These are phyloP conservation scores for Melanchra persicariae DNA, from an alignment of 2,888 invertebrate species.

Conservation along the genomic window DNA sequence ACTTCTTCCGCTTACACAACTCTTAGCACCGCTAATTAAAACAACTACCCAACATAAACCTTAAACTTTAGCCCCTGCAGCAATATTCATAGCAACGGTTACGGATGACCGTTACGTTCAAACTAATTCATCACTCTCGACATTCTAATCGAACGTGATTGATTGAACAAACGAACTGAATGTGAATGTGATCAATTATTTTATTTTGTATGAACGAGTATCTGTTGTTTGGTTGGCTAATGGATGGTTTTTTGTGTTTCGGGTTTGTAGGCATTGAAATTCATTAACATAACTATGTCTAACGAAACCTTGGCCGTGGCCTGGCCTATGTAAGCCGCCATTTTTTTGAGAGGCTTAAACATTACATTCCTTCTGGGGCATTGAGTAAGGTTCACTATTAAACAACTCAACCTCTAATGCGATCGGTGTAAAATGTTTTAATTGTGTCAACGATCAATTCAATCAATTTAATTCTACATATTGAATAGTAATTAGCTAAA, in stretches of 20 bases:
- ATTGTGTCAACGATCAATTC: neutral
- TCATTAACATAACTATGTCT: neutral
- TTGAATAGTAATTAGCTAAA: neutral
- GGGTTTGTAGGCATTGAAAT: neutral
- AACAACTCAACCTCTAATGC: no score
- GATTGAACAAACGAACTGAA: conserved; percentile 40
- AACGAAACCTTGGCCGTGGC: neutral
- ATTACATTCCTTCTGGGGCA: no score
- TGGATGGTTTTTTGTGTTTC: neutral
- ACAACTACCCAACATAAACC: neutral
- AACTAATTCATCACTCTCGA: conserved; percentile 50
- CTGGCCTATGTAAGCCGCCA: no score
- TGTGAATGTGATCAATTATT: conserved; percentile 26
- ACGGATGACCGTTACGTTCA: conserved; percentile 26
- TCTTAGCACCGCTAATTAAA: neutral
- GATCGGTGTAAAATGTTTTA: neutral
- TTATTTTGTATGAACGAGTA: conserved; percentile 15
- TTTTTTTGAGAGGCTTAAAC: no score
- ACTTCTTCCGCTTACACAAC: neutral
- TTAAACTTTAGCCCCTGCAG: conserved; percentile 7
- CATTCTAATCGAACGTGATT: conserved; percentile 55
- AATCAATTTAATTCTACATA: neutral
- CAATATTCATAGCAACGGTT: conserved; percentile 17
- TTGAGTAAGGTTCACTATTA: no score
- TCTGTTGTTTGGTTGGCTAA: conserved; percentile 14